Evolutionary conservation across 2,797 vertebrate genomes (phyloP).

Genomic region (Trichosurus vulpecula): DNA sequence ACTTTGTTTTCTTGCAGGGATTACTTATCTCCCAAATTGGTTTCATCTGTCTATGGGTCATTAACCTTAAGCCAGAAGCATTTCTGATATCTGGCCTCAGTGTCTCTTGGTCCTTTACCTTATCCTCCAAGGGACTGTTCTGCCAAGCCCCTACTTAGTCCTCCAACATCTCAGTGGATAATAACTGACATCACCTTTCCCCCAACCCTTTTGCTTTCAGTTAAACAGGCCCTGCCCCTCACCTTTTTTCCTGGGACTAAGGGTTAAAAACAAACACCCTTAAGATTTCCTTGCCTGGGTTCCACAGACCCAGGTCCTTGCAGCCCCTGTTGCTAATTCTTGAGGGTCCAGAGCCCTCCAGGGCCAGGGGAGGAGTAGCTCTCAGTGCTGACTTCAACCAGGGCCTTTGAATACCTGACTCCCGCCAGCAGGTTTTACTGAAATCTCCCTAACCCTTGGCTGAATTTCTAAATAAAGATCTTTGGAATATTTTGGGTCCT

Average conservation of each 20-base stretch:
- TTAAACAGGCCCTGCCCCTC: not conserved
- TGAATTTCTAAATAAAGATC: conserved; percentile 80
- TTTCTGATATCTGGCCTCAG: not conserved
- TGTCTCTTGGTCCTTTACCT: not conserved
- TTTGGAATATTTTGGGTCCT: conserved; percentile 74
- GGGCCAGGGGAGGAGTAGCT: not conserved
- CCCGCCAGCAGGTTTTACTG: conserved; percentile 61
- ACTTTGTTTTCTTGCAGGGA: not conserved
- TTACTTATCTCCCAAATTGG: not conserved
- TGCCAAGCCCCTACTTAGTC: not conserved
- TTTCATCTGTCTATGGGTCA: not conserved
- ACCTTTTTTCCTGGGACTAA: not conserved
- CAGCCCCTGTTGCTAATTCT: not conserved
- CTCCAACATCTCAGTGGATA: not conserved
- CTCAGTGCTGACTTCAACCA: not conserved
- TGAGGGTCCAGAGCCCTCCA: not conserved
- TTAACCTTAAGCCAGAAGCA: not conserved
- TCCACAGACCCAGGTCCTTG: not conserved
- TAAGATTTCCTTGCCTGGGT: not conserved
- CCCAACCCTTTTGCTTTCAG: not conserved
- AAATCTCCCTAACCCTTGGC: conserved; percentile 71
- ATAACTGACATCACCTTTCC: not conserved
- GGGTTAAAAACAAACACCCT: not conserved
- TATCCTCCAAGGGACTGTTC: not conserved
- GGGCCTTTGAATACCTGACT: not conserved